phyloP scores from a whole-genome alignment of 2,888 invertebrate species.

The Temnothorax ravouxi region DNA sequence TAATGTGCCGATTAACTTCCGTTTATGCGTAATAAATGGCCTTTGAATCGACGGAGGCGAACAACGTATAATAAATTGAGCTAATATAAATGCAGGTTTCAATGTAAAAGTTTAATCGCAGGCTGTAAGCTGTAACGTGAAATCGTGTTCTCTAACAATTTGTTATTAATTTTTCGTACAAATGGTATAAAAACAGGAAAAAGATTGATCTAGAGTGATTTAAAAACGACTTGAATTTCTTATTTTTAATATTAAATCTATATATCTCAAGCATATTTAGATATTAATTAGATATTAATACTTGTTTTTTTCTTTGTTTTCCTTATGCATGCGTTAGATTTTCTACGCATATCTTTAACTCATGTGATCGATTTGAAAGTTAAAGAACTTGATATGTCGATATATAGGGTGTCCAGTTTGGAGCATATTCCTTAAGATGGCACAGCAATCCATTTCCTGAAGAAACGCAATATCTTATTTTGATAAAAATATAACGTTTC shows the following conservation, averaged over 20 bases:
- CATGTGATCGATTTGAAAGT: neutral
- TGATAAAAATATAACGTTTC: neutral
- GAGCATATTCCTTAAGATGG: conserved; percentile 23
- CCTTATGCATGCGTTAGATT: neutral
- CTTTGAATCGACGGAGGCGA: neutral
- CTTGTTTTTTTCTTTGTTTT: neutral
- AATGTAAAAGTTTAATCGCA: neutral
- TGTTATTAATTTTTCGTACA: neutral
- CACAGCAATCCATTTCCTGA: conserved; percentile 8
- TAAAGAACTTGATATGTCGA: neutral
- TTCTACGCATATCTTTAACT: neutral
- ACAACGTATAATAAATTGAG: neutral
- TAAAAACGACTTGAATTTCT: neutral
- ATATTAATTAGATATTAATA: conserved; percentile 5
- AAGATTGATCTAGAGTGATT: neutral
- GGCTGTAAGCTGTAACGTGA: neutral
- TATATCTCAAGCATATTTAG: neutral
- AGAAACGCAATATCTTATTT: neutral
- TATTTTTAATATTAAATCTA: neutral
- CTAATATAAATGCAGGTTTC: neutral
- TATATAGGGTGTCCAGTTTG: conserved; percentile 11
- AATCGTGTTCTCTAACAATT: neutral
- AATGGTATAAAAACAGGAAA: neutral
- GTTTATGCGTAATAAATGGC: conserved; percentile 1
- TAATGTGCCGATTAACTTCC: neutral